Conservation (phyloP, 1,140 invertebrate genomes). For the Calycopis cecrops region DNA sequence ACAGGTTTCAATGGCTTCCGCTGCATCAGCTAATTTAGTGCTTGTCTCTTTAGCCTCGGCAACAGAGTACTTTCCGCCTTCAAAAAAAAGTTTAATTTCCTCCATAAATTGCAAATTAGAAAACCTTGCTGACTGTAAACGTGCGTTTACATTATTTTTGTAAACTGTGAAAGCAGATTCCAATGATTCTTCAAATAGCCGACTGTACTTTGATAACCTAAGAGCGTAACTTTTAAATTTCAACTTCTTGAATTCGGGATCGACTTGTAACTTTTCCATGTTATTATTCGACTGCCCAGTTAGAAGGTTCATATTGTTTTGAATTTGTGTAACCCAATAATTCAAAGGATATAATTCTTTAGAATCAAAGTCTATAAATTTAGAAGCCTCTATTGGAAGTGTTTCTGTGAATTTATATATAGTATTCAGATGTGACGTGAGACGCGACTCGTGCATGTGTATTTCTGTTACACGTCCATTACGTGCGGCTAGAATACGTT, state of each 20-base stretch:
- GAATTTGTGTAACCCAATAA: constrained; percentile 37
- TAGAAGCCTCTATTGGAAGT: constrained; percentile 36
- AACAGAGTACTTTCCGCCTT: constrained; percentile 47
- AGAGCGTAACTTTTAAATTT: constrained; percentile 53
- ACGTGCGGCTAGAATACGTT: constrained; percentile 39
- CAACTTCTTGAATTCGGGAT: constrained; percentile 42
- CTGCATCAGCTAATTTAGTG: constrained; percentile 31
- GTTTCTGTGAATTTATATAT: constrained; percentile 39
- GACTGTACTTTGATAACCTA: constrained; percentile 40
- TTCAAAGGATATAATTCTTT: constrained; percentile 48
- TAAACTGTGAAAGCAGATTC: constrained; percentile 29
- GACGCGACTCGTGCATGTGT: constrained; percentile 38
- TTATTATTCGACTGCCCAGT: constrained; percentile 28
- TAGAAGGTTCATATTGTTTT: constrained; percentile 16
- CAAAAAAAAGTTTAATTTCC: constrained; percentile 41
- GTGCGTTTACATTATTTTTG: constrained; percentile 35
- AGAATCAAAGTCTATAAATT: constrained; percentile 37
- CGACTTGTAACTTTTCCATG: constrained; percentile 27
- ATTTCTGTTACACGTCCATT: constrained; percentile 43
- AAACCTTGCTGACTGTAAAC: constrained; percentile 42
- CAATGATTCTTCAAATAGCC: constrained; percentile 45
- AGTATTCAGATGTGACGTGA: constrained; percentile 47
- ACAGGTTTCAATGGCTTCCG: constrained; percentile 44
- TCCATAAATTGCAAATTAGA: constrained; percentile 45
- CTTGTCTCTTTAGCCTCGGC: constrained; percentile 38